phyloP scores from a whole-genome alignment of 2,888 invertebrate species.

The Orthonevra nobilis region DNA sequence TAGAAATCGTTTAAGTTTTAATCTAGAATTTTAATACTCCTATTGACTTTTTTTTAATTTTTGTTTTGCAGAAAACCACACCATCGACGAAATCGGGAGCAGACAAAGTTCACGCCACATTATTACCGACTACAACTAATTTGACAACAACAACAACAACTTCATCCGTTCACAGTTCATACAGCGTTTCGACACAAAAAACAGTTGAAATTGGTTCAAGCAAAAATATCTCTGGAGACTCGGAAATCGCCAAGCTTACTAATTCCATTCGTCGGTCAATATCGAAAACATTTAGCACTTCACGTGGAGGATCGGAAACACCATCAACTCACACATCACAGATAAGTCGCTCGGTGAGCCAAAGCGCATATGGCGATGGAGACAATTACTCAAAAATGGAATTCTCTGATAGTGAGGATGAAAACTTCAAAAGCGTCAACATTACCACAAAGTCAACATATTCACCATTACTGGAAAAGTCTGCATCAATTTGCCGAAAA shows the following conservation, averaged over 20 bases:
- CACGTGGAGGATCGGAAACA: constrained; percentile 47
- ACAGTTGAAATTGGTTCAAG: constrained; percentile 75
- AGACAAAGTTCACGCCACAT: constrained; percentile 15
- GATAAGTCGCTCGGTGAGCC: constrained; percentile 74
- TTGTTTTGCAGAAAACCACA: constrained; percentile 2
- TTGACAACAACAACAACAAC: constrained; percentile 65
- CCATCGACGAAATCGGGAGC: constrained; percentile 5
- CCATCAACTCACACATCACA: constrained; percentile 66
- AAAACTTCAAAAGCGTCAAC: constrained; percentile 74
- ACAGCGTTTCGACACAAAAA: constrained; percentile 74
- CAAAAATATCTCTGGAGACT: constrained; percentile 72
- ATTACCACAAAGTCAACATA: constrained; percentile 58
- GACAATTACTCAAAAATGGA: constrained; percentile 77
- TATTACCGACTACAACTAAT: constrained; percentile 9
- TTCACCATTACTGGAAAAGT: constrained; percentile 55
- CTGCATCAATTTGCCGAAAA: constrained; percentile 73
- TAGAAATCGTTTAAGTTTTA: no score
- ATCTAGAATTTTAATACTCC: no score
- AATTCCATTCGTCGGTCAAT: constrained; percentile 78
- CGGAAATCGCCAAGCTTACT: constrained; percentile 76
- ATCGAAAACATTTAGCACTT: constrained; percentile 75
- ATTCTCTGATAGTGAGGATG: constrained; percentile 74
- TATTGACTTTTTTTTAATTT: no score
- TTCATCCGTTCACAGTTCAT: constrained; percentile 75
- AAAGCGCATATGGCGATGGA: constrained; percentile 77